Evolutionary conservation across 2,113 vertebrate species (phyloP), one percentile per base, ranked within the genome.

Genomic region (Cercocebus atys): DNA sequence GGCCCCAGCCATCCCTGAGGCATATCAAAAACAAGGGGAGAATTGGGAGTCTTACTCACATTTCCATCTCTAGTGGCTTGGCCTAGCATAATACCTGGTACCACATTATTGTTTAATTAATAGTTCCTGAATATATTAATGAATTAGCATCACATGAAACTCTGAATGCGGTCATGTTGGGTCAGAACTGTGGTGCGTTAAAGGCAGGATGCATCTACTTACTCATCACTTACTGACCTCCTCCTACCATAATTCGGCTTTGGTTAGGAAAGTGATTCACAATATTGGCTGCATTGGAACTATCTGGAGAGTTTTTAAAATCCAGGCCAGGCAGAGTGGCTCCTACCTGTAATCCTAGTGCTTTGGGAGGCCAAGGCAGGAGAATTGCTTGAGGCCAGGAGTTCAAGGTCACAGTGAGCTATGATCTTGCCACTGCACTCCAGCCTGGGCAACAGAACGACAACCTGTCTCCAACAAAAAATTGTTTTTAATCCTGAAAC

Each of bases 41-140:
- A 55, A 72, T 30, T 43, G 52, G 16, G 38, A 5, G 3, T 55
- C 59, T 82, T 87, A 57, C 52, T 88, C 38, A 4, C 61, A 47
- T 75, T 61, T 92, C 43, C 8, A 9, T 83, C 68, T 93, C 38
- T 50, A 90, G 90, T 70, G 90, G 83, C 70, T 89, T 47, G 38
- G 82, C 86, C 78, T 57, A 86, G 32, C 68, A 73, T 61, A 82
- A 81, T 70, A 93, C 73, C 93, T 81, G 79, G 27, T 76, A 76
- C 78, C 1, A 17, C 18, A 32, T 86, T 92, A 79, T 27, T 82
- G 68, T 17, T 95, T 95, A 81, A 79, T 97, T 96, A 93, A 83
- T 93, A 73, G 40, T 70, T 93, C 78, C 73, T 91, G 89, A 95
- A 91, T 97, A 32, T 79, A 83, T 96, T 93, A 95, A 95, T 94